Conservation (phyloP, 35 echinoderm and acorn worm species). For the Patiria miniata region DNA sequence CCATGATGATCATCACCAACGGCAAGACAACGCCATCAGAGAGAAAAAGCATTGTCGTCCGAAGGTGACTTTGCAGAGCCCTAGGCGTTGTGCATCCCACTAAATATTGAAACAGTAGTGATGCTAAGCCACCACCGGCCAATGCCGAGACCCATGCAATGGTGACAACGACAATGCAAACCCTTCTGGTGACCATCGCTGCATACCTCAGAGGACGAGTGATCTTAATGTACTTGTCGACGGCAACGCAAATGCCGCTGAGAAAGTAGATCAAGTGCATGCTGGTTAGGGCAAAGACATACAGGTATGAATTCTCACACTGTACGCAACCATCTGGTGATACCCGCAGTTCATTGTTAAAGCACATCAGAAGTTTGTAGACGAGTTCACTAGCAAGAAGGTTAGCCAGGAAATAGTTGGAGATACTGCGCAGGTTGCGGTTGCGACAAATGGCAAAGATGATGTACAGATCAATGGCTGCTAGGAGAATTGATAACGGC, state of each 20-base stretch:
- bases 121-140: neutral
- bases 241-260: neutral
- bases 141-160: neutral
- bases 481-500: too few species aligned
- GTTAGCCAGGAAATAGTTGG: neutral
- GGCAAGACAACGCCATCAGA: neutral
- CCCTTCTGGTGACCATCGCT: neutral
- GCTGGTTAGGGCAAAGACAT: neutral
- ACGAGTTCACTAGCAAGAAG: neutral
- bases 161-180: neutral
- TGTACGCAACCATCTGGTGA: too few species aligned
- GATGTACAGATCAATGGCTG: neutral
- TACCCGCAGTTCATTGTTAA: too few species aligned
- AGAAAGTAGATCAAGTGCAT: neutral
- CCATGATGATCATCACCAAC: neutral
- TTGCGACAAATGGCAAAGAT: neutral
- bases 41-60: neutral
- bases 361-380: too few species aligned
- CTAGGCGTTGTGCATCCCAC: too few species aligned
- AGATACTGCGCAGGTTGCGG: neutral
- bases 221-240: neutral
- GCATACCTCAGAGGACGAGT: neutral
- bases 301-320: too few species aligned
- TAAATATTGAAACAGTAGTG: too few species aligned
- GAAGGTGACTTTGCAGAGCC: neutral